phyloP scores from a whole-genome alignment of 2,113 vertebrate genomes.

The Urocitellus parryii region DNA sequence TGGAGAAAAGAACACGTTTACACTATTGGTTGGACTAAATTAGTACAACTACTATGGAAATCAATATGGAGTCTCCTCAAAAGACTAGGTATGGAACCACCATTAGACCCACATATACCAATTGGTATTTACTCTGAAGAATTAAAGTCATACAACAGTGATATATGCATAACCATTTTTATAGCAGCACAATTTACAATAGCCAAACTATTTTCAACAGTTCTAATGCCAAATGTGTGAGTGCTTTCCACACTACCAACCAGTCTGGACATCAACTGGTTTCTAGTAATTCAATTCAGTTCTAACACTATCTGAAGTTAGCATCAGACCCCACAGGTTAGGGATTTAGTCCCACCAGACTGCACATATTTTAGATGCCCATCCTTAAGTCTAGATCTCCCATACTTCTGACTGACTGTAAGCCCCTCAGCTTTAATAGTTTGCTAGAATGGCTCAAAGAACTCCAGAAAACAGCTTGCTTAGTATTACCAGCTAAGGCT shows the following conservation, averaged over 20 bases:
- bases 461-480: neutral
- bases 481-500: neutral
- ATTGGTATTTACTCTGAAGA: no score
- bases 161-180: no score
- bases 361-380: neutral
- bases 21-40: no score
- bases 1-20: no score
- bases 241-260: neutral
- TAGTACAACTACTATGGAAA: no score
- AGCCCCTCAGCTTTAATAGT: neutral
- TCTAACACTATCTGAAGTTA: neutral
- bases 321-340: neutral
- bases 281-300: neutral
- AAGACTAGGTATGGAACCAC: no score
- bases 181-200: no score
- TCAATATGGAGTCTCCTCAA: no score
- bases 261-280: neutral
- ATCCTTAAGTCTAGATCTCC: neutral
- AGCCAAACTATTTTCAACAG: neutral
- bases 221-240: neutral
- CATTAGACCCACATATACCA: no score
- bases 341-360: no score
- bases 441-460: neutral
- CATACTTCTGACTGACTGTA: neutral
- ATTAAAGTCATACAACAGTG: no score